Evolutionary conservation across 2,113 vertebrate species (phyloP).

Genomic region (Reinhardtius hippoglossoides): DNA sequence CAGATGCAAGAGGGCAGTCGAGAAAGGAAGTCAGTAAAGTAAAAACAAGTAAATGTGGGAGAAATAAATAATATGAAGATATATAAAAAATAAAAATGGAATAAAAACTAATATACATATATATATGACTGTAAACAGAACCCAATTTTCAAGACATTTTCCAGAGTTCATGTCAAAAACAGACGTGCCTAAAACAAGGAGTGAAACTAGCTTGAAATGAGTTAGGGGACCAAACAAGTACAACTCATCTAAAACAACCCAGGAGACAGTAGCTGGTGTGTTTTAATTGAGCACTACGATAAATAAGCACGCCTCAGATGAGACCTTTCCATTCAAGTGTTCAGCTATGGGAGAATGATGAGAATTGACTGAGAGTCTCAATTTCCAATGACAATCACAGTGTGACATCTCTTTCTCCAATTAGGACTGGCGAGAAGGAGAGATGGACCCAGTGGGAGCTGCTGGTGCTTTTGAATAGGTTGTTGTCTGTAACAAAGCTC

Average conservation of each 20-base stretch:
- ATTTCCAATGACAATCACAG: constrained; percentile 76
- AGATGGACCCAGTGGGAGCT: constrained; percentile 68
- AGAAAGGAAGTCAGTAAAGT: too few relatives aligned
- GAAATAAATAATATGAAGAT: too few relatives aligned
- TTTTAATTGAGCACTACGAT: constrained; percentile 72
- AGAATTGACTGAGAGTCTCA: constrained; percentile 73
- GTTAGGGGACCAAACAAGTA: constrained; percentile 22
- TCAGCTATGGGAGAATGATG: constrained; percentile 72
- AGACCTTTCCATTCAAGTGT: constrained; percentile 50
- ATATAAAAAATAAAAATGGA: too few relatives aligned
- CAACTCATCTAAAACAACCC: constrained; percentile 49
- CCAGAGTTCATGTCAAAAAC: too few relatives aligned
- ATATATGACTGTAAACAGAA: too few relatives aligned
- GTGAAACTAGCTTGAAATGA: neutral
- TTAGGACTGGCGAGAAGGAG: constrained; percentile 57
- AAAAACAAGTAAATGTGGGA: too few relatives aligned
- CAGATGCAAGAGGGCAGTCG: too few relatives aligned
- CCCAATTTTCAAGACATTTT: too few relatives aligned
- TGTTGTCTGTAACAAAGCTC: constrained; percentile 53
- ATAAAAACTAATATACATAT: too few relatives aligned
- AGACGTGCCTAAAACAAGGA: constrained; percentile 13
- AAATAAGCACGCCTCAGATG: constrained; percentile 72
- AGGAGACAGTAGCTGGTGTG: constrained; percentile 41
- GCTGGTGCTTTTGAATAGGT: constrained; percentile 65
- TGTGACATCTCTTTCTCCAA: constrained; percentile 71